Conservation (phyloP, 2,888 invertebrate species). For the Sarcophaga subvicina region DNA sequence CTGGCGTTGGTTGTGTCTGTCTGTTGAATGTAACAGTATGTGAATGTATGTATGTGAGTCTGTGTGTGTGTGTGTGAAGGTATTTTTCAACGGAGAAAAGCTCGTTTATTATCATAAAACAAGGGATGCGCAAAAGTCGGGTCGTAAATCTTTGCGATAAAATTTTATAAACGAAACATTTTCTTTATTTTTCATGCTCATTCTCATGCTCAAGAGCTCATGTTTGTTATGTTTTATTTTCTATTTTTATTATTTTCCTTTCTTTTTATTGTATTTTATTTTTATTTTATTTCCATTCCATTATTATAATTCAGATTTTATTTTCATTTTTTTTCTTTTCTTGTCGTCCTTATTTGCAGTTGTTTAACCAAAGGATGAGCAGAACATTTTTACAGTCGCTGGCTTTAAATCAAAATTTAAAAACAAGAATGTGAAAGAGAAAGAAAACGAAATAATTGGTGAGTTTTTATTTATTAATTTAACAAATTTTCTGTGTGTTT, state of each 20-base stretch:
- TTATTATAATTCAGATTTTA: slow-evolving; percentile 16
- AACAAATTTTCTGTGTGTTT: background rate
- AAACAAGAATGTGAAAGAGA: background rate
- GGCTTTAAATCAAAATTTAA: too few relatives aligned
- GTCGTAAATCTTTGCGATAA: slow-evolving; percentile 83
- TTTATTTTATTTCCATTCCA: slow-evolving; percentile 29
- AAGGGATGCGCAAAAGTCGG: slow-evolving; percentile 78
- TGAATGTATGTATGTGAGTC: slow-evolving; percentile 4
- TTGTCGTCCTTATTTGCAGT: slow-evolving; percentile 46
- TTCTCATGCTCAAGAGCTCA: slow-evolving; percentile 47
- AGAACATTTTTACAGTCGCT: slow-evolving; percentile 13
- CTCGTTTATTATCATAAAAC: slow-evolving; percentile 82
- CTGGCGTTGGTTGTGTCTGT: slow-evolving; percentile 24
- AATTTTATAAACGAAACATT: slow-evolving; percentile 82
- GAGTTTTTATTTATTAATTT: slow-evolving; percentile 22
- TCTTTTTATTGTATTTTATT: slow-evolving; percentile 45
- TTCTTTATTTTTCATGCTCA: slow-evolving; percentile 72
- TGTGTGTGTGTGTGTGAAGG: slow-evolving; percentile 42
- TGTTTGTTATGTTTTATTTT: slow-evolving; percentile 64
- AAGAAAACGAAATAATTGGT: slow-evolving; percentile 15
- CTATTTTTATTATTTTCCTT: slow-evolving; percentile 54
- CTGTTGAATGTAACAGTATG: background rate
- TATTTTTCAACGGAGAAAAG: slow-evolving; percentile 81
- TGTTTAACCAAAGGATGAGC: slow-evolving; percentile 33
- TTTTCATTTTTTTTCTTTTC: slow-evolving; percentile 36